phyloP scores from a whole-genome alignment of 2,797 vertebrate genomes.

The Phyllotis vaccarum region DNA sequence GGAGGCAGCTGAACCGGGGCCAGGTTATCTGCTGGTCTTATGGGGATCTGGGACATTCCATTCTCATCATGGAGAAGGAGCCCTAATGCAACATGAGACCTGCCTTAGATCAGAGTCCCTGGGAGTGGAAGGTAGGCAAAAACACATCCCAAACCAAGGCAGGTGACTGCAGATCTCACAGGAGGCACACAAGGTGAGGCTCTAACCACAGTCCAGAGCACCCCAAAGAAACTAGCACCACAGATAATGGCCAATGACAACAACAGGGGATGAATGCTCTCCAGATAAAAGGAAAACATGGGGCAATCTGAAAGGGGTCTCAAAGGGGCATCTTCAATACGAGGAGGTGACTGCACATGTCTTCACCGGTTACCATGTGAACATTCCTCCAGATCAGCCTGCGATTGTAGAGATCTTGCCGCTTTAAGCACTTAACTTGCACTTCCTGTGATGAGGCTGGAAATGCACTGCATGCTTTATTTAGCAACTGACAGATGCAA shows the following conservation, averaged over 20 bases:
- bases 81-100: background rate
- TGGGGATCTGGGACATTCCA: background rate
- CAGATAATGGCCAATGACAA: background rate
- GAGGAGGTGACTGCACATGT: background rate
- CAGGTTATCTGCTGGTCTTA: background rate
- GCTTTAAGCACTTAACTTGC: background rate
- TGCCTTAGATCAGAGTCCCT: background rate
- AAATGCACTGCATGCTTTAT: background rate
- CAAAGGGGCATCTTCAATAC: background rate
- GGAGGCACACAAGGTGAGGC: background rate
- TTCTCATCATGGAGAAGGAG: background rate
- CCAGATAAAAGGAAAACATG: background rate
- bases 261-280: background rate
- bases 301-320: background rate
- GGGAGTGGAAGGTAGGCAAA: background rate
- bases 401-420: background rate
- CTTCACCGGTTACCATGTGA: background rate
- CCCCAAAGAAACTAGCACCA: background rate
- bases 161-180: background rate
- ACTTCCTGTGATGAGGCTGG: background rate
- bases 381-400: constrained; percentile 26
- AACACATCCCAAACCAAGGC: background rate
- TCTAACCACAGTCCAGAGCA: background rate
- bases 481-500: background rate
- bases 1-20: background rate